Conservation (phyloP, 1,140 invertebrate species). For the Mylabris phalerata region DNA sequence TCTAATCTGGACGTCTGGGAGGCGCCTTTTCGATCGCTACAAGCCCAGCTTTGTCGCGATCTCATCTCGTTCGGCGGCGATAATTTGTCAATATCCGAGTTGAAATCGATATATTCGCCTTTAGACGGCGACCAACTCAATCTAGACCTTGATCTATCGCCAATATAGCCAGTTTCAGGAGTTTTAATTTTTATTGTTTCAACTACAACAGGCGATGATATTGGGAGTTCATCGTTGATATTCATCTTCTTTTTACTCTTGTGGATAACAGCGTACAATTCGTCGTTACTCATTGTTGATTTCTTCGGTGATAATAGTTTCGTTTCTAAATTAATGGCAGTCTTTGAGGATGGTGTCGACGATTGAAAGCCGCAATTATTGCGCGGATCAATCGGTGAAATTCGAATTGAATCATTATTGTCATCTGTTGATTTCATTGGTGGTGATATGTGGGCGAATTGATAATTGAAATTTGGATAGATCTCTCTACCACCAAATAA, state of each 20-base stretch:
- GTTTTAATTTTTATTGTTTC: conserved; percentile 44
- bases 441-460: conserved; percentile 4
- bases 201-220: conserved; percentile 47
- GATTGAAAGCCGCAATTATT: conserved; percentile 47
- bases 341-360: conserved; percentile 49
- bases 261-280: conserved; percentile 69
- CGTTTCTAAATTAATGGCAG: conserved; percentile 34
- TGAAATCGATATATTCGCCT: conserved; percentile 37
- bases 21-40: conserved; percentile 40
- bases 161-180: conserved; percentile 52
- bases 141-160: conserved; percentile 42
- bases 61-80: conserved; percentile 31
- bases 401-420: conserved; percentile 45
- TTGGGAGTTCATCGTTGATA: conserved; percentile 49
- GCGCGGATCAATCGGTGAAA: conserved; percentile 58
- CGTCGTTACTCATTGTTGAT: conserved; percentile 68
- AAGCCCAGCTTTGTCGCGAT: conserved; percentile 43
- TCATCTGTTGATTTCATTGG: conserved; percentile 6
- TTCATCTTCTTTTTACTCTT: conserved; percentile 70
- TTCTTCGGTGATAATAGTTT: conserved; percentile 55
- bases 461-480: neutral
- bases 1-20: conserved; percentile 65
- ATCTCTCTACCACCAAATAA: neutral
- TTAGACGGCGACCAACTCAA: conserved; percentile 50
- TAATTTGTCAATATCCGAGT: conserved; percentile 33